A percentile compares a stretch with the other conserved stretches of the same genome.
These are phyloP conservation scores for Sylvicapra grimmia DNA, from an alignment of 2,113 vertebrate species.

Conservation along the genomic window DNA sequence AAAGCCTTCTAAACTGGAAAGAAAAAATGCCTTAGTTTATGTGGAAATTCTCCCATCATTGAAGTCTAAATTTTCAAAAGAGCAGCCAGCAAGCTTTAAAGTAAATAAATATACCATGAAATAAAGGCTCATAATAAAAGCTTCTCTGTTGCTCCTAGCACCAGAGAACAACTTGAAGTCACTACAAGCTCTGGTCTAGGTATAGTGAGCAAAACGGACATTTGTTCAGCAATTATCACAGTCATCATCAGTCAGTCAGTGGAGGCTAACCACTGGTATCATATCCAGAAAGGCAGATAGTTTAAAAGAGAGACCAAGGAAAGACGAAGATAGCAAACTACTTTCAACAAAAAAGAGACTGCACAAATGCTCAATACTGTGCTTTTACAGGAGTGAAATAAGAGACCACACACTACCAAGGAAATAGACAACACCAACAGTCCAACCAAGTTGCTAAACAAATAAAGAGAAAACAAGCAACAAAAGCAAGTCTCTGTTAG, in stretches of 20 bases:
- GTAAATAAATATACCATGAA: neutral
- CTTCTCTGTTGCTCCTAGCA: neutral
- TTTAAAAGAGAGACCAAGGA: neutral
- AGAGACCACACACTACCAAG: neutral
- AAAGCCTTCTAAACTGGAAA: constrained; percentile 58
- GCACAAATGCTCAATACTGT: neutral
- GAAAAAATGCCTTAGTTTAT: constrained; percentile 39
- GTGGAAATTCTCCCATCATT: constrained; percentile 55
- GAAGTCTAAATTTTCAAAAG: constrained; percentile 44
- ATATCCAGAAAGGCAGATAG: neutral
- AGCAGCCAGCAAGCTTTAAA: constrained; percentile 10
- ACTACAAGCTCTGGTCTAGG: neutral
- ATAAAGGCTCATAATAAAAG: neutral
- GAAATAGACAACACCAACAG: neutral
- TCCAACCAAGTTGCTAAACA: neutral
- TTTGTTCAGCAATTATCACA: neutral
- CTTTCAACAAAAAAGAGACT: neutral
- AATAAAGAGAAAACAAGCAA: neutral
- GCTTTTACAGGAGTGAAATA: neutral
- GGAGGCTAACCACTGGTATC: neutral
- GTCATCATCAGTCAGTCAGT: neutral
- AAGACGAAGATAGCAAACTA: neutral
- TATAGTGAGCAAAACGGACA: neutral
- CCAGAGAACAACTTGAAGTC: neutral
- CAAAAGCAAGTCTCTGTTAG: neutral